Evolutionary conservation across 2,888 invertebrate genomes (phyloP), one percentile per base, ranked within the genome.

Genomic region (Arrhopalites spinosus): DNA sequence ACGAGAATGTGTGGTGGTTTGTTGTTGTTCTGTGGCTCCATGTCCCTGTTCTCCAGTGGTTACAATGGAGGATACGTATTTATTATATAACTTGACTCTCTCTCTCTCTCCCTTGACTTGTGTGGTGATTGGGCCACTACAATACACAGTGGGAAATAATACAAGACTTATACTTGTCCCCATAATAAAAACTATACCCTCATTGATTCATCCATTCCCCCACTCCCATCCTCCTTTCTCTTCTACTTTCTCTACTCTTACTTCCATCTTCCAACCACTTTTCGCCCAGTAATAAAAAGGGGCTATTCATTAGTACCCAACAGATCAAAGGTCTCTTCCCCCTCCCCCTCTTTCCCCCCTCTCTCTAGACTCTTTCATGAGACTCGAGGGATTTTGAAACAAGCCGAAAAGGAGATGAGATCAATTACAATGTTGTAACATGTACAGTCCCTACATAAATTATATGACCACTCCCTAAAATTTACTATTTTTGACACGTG

Each of bases 1-100:
- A 70, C 66, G 66, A 73, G 56, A 71, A 71, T 71, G 61, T 56
- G 30, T 53, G 53, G 25, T 64, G 30, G n/a, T 13, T 17, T 63
- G 63, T 27, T 27, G 27, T 29, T n/a, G 13, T 29, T 29, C 17
- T 61, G 61, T 29, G 25, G 1, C 2, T 59, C 23, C 23, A 20
- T 23, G 59, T 59, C 7, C 2, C 23, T 59, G 59, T 59, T 20
- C 7, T 5, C 20, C 7, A 20, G 53, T 15, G n/a, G 23, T 15
- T n/a, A n/a, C 1, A 20, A n/a, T n/a, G 36, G 36, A 36, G 8
- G 23, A 17, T 53, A 53, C 53, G 15, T 53, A 53, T 53, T 17
- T 53, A n/a, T n/a, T n/a, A 53, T 53, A 20, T 53, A 53, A 20
- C 53, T 5, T 17, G 59, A 2, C 20, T 25, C 20, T 8, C 59